Conservation (phyloP, 1,140 invertebrate genomes). For the Callitettix versicolor region DNA sequence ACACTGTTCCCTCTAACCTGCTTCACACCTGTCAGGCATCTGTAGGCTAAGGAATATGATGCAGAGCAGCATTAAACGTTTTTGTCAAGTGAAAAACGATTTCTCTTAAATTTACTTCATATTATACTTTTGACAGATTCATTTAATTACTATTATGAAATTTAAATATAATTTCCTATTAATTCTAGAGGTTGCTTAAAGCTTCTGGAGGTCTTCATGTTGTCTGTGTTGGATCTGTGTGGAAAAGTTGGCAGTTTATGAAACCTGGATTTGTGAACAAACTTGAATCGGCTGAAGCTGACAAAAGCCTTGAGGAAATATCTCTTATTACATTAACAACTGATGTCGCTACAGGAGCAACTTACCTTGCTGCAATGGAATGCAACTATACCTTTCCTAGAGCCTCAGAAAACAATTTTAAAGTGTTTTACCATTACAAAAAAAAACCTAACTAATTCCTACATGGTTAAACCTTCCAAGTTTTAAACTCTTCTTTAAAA, state of each 20-base stretch:
- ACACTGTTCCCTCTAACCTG: too few relatives aligned
- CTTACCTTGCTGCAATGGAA: slow-evolving; percentile 57
- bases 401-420: slow-evolving; percentile 42
- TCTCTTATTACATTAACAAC: slow-evolving; percentile 51
- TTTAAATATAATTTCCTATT: too few relatives aligned
- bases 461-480: too few relatives aligned
- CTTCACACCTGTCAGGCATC: too few relatives aligned
- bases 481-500: too few relatives aligned
- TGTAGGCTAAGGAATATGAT: too few relatives aligned
- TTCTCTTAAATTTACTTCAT: too few relatives aligned
- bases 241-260: slow-evolving; percentile 82
- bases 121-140: too few relatives aligned
- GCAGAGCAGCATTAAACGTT: too few relatives aligned
- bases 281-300: slow-evolving; percentile 34
- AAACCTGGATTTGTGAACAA: slow-evolving; percentile 54
- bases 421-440: slow-evolving; percentile 40
- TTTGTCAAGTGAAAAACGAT: too few relatives aligned
- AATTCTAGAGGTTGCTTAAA: slow-evolving; percentile 38
- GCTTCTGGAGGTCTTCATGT: slow-evolving; percentile 58
- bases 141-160: too few relatives aligned
- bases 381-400: slow-evolving; percentile 37
- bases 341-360: slow-evolving; percentile 59
- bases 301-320: slow-evolving; percentile 36
- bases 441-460: too few relatives aligned
- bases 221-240: slow-evolving; percentile 91